Conservation (phyloP, 1,140 invertebrate species). For the Dufourea novaeangliae region DNA sequence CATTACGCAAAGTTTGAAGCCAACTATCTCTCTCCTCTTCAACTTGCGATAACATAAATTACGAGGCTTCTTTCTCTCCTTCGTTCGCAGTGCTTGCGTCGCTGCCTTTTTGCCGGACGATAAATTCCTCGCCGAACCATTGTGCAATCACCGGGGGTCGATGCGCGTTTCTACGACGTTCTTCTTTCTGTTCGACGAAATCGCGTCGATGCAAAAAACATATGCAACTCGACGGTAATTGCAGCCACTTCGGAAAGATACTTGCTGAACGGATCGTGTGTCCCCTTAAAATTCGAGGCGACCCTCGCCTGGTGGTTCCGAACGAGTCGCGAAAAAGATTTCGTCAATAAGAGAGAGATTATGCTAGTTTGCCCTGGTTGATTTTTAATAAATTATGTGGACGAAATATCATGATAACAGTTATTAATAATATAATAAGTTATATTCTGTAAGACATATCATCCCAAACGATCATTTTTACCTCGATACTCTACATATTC, state of each 20-base stretch:
- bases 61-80: neutral
- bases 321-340: neutral
- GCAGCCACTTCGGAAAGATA: neutral
- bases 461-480: no score
- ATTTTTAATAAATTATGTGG: no score
- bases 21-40: neutral
- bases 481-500: no score
- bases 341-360: no score
- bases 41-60: constrained; percentile 24
- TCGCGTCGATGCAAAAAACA: neutral
- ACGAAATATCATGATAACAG: no score
- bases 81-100: neutral
- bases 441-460: no score
- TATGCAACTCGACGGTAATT: neutral
- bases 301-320: neutral
- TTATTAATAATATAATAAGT: no score
- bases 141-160: constrained; percentile 23
- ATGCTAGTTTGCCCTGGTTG: no score
- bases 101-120: constrained; percentile 8
- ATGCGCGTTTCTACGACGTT: neutral
- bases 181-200: neutral
- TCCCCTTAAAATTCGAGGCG: neutral
- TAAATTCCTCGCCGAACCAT: constrained; percentile 21
- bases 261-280: neutral
- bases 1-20: constrained; percentile 12